Base-by-base conservation (phyloP, 2,888 invertebrate species). In the Zele albiditarsus region DNA sequence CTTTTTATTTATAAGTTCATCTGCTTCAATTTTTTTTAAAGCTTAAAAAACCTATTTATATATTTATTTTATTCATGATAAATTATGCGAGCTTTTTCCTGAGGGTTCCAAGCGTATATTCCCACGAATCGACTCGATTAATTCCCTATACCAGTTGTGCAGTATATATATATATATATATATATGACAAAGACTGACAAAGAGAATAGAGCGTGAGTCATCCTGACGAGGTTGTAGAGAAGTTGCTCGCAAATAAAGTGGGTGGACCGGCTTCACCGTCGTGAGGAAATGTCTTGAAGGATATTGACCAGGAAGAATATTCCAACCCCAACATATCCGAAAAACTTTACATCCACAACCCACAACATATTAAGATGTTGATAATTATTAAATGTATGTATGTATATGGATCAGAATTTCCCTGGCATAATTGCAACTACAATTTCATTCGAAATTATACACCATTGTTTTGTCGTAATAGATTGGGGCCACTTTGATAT, bases 361-460 rank as follows among this genome's bases (percentile, higher is more conserved):
- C 20, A 27, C 16, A 60, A 25, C 5, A 25, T 5, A 6, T n/a
- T 58, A 23, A 14, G 14, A 12, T 60, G n/a, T 25, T 14, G 58
- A 72, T 49, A 46, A 20, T 60, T 23, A 31, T 38, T 33, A 27
- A 28, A 33, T 33, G 28, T 38, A 58, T n/a, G 31, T 38, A 14
- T 71, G 57, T 58, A 46, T 16, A 65, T 66, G 16, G 20, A 16
- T 31, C 57, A 53, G 28, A 42, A 38, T 77, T 77, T 78, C 77
- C 75, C 62, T 77, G 77, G 74, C 78, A 77, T 79, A 78, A 79
- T 79, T 79, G 73, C 69, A 73, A 79, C 77, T 77, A 78, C 75
- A 75, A 79, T 75, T 73, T 79, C 66, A 71, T 79, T 77, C 73
- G 76, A 77, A 2, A 75, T 77, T 77, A 70, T 74, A 66, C 63